Evolutionary conservation across 2,797 vertebrate genomes (phyloP), one percentile per base, ranked within the genome.

Genomic region (Mastacembelus armatus): DNA sequence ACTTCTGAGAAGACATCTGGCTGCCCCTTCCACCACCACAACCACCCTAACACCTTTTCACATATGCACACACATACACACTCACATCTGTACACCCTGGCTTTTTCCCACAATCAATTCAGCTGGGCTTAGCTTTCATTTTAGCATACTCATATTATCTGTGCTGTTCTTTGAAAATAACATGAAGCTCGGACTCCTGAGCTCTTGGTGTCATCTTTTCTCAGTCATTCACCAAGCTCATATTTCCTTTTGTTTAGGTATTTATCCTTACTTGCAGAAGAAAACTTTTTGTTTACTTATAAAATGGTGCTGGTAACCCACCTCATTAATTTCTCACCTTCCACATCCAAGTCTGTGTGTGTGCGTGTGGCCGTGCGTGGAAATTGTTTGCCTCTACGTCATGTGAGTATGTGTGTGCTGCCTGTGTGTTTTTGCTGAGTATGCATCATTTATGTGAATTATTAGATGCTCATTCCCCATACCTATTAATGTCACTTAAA

Each of bases 401-500:
- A 69, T 54, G 40, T 7, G 49, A 62, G 44, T 39, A 11, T 27
- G 58, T 63, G 57, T 49, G 58, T 47, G 27, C 61, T 18, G 24
- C 18, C 27, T 48, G 22, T 81, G 65, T 43, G 56, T 47, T 74
- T 83, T 78, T 86, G 87, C 86, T 84, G 85, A 61, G 70, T 66
- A 30, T 76, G 81, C 82, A 85, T 83, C 36, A 71, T 66, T 59
- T 59, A 14, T 27, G 35, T 86, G 87, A 90, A 89, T 89, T 89
- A 90, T 89, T 84, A 81, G 71, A 45, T 49, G 71, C 72, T 80
- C 79, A 84, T 80, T 80, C 68, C 51, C 66, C 57, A 48, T 57
- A 85, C 77, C 78, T 81, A 86, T 89, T 88, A 85, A 87, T 88
- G 88, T 88, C 89, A 86, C 84, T 88, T 88, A 84, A 87, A 88